Conservation (phyloP, 2,888 invertebrate species). For the Lottia scabra region DNA sequence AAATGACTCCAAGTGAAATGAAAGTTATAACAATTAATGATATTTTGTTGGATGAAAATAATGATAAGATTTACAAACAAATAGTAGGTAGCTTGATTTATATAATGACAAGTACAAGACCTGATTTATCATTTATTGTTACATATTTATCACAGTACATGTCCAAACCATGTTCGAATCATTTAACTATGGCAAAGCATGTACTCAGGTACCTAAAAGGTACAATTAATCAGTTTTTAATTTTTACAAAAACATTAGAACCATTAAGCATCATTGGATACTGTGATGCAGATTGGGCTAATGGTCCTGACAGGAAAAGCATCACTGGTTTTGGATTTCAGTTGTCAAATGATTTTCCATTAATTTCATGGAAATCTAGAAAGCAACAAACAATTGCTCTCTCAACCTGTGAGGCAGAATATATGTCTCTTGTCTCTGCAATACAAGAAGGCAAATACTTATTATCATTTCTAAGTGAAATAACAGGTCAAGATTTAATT, state of each 20-base stretch:
- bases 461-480: not conserved
- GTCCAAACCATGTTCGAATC: constrained; percentile 13
- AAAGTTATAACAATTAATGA: not conserved
- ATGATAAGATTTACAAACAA: not conserved
- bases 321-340: constrained; percentile 17
- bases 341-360: constrained; percentile 14
- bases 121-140: constrained; percentile 20
- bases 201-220: constrained; percentile 16
- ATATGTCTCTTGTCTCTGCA: constrained; percentile 37
- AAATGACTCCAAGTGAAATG: constrained; percentile 17
- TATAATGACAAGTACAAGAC: constrained; percentile 25
- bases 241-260: constrained; percentile 8
- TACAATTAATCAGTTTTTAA: not conserved
- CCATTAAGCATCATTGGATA: not conserved
- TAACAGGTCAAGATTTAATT: not conserved
- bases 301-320: constrained; percentile 13
- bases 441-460: constrained; percentile 30
- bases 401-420: constrained; percentile 42
- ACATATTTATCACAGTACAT: constrained; percentile 26
- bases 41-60: not conserved
- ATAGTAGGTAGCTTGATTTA: constrained; percentile 25
- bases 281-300: constrained; percentile 22
- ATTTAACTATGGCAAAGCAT: not conserved
- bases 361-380: constrained; percentile 27
- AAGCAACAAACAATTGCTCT: constrained; percentile 34